Evolutionary conservation across 2,888 invertebrate genomes (phyloP).

Genomic region (Ichneumoninae sp.): DNA sequence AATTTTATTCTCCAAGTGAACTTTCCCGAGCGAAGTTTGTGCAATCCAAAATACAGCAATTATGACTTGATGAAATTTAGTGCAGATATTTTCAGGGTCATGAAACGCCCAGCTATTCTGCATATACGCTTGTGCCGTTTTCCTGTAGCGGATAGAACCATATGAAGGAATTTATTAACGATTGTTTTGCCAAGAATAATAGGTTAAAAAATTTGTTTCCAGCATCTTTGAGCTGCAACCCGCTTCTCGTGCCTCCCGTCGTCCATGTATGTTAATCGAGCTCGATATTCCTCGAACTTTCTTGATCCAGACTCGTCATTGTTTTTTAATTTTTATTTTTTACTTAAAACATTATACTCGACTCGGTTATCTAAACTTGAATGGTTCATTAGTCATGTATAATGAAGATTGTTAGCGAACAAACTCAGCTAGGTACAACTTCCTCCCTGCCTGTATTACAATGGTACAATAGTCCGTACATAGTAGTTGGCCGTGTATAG

Average conservation of each 20-base stretch:
- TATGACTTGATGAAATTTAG: no score
- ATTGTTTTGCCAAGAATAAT: neutral
- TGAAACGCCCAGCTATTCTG: neutral
- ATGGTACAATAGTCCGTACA: constrained; percentile 7
- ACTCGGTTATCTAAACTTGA: constrained; percentile 57
- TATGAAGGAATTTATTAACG: neutral
- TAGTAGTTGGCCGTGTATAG: neutral
- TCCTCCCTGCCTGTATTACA: neutral
- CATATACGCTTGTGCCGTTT: no score
- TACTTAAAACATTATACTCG: constrained; percentile 23
- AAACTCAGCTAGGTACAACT: constrained; percentile 23
- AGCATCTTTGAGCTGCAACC: neutral
- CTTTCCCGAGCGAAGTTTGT: no score
- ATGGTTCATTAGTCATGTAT: constrained; percentile 49
- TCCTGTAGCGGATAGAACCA: neutral
- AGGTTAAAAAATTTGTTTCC: neutral
- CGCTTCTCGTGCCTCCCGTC: neutral
- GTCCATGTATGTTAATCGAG: neutral
- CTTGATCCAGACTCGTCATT: neutral
- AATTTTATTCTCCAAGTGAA: no score
- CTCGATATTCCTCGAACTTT: constrained; percentile 33
- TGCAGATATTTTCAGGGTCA: no score
- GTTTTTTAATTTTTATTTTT: neutral
- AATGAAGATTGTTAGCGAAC: constrained; percentile 23
- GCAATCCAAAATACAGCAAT: no score